A percentile compares a stretch with the other conserved stretches of the same genome.
Conservation (phyloP, 2,113 vertebrate genomes). For the Anhinga rufa region DNA sequence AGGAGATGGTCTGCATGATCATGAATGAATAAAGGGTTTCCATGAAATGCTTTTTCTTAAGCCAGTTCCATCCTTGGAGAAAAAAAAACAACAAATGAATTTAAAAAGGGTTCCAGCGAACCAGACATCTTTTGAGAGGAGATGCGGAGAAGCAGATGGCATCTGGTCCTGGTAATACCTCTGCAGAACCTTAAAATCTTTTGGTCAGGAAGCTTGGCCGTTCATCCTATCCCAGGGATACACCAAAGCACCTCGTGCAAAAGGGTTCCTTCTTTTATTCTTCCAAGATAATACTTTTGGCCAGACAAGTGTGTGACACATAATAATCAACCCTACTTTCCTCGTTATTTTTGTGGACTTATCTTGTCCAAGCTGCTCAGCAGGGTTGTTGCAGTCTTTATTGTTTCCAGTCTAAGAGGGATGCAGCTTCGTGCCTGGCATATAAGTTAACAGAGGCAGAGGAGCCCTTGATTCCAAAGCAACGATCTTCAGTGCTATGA, state of each 20-base stretch:
- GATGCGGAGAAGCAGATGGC: not conserved
- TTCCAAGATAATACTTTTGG: not conserved
- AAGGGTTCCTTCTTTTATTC: not conserved
- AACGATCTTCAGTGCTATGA: not conserved
- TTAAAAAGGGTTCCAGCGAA: not conserved
- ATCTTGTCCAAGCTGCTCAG: not conserved
- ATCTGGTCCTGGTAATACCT: not conserved
- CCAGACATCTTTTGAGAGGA: not conserved
- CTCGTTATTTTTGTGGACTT: not conserved
- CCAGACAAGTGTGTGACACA: not conserved
- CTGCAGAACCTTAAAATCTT: not conserved
- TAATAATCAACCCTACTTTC: not conserved
- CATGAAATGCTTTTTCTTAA: not conserved
- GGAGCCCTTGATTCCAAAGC: not conserved
- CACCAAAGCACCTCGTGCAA: not conserved
- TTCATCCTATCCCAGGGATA: not conserved
- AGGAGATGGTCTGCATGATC: not conserved
- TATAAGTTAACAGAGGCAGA: not conserved
- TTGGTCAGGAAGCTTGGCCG: not conserved
- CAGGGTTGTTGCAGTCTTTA: not conserved
- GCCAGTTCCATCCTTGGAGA: not conserved
- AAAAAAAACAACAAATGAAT: not conserved
- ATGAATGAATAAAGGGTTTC: not conserved
- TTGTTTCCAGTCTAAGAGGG: not conserved
- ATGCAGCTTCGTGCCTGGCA: not conserved